Evolutionary conservation across 2,113 vertebrate species (phyloP).

Genomic region (Agapornis roseicollis): DNA sequence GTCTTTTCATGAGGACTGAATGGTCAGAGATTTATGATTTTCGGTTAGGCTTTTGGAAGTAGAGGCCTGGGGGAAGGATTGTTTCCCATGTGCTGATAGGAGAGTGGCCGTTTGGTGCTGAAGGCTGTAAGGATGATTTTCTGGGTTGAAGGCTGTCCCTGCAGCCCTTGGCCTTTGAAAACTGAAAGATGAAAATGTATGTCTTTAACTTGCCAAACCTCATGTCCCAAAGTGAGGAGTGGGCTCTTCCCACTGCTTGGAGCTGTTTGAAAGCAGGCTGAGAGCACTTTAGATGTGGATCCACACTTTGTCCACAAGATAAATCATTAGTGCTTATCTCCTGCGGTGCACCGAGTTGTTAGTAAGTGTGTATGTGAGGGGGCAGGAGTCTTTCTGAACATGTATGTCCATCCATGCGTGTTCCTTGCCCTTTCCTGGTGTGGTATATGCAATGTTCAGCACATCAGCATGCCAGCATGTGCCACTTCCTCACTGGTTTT

Average conservation of each 20-base stretch:
- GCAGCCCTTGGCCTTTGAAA: background rate
- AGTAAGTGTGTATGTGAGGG: background rate
- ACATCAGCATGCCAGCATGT: background rate
- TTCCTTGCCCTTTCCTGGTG: background rate
- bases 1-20: slow-evolving; percentile 31
- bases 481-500: background rate
- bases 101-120: background rate
- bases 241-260: background rate
- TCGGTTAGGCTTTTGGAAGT: background rate
- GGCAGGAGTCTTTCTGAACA: background rate
- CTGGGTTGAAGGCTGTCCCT: background rate
- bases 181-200: background rate
- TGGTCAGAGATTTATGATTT: slow-evolving; percentile 47
- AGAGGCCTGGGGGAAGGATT: slow-evolving; percentile 14
- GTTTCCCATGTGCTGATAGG: background rate
- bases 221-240: background rate
- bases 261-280: background rate
- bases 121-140: background rate
- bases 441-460: background rate
- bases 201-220: background rate
- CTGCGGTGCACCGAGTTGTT: background rate
- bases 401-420: rapidly evolving
- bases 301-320: background rate
- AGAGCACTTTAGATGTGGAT: background rate
- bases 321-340: background rate